Evolutionary conservation across 2,113 vertebrate species (phyloP).

Genomic region (Gymnogyps californianus): DNA sequence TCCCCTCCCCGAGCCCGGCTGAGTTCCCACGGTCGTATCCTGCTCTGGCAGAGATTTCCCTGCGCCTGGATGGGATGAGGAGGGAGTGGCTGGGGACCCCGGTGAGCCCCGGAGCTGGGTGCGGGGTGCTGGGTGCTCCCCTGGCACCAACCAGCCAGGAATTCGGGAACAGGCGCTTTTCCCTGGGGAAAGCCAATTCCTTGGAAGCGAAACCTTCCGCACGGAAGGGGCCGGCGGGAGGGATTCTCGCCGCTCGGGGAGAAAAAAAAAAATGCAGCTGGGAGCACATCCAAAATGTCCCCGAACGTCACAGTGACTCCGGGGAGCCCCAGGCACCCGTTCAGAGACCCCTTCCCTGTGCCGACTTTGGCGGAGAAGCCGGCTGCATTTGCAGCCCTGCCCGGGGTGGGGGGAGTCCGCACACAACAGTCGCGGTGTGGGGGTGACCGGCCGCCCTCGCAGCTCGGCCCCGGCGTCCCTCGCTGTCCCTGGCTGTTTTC

Average conservation of each 20-base stretch:
- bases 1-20: rapidly evolving
- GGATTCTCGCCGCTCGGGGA: rapidly evolving
- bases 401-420: not conserved
- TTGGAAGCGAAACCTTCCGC: not conserved
- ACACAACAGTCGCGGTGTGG: rapidly evolving
- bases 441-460: rapidly evolving
- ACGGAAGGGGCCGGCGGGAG: not conserved
- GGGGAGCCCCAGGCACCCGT: not conserved
- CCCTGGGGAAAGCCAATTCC: not conserved
- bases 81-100: not conserved
- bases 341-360: not conserved
- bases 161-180: rapidly evolving
- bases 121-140: not conserved
- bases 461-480: not conserved
- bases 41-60: not conserved
- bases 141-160: not conserved
- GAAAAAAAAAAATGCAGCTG: not conserved
- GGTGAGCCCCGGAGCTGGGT: rapidly evolving
- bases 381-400: not conserved
- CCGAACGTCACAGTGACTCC: not conserved
- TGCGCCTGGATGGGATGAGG: not conserved
- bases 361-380: not conserved
- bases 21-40: not conserved
- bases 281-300: not conserved
- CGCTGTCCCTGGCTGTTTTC: not conserved